These are phyloP conservation scores for Sminthopsis crassicaudata DNA, from an alignment of 2,113 vertebrate species.

Conservation along the genomic window DNA sequence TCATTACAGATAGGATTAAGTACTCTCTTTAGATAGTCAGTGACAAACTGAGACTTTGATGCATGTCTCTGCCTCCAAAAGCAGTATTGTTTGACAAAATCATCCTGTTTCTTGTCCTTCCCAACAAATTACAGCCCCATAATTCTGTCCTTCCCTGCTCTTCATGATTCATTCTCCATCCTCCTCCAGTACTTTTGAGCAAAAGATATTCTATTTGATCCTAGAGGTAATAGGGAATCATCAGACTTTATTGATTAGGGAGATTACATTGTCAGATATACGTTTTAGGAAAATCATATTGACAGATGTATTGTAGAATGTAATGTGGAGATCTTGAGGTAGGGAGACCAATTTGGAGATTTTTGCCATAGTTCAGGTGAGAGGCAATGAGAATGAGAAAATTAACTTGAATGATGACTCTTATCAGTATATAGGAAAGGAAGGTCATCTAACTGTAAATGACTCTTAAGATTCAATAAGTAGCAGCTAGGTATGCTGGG, in stretches of 20 bases:
- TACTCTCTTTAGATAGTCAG: not conserved
- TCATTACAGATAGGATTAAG: not conserved
- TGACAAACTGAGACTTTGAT: not conserved
- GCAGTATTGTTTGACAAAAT: not conserved
- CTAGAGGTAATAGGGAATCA: not conserved
- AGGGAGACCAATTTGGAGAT: not conserved
- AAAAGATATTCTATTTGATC: not conserved
- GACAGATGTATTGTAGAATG: not conserved
- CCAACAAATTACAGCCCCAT: not conserved
- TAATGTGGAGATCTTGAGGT: not conserved
- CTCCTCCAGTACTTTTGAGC: not conserved
- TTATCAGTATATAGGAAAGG: not conserved
- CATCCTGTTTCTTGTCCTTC: not conserved
- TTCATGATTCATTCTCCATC: not conserved
- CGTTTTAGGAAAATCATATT: not conserved
- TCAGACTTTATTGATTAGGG: not conserved
- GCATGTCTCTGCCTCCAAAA: not conserved
- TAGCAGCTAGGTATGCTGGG: not conserved
- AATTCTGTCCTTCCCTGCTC: not conserved
- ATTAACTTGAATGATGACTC: not conserved
- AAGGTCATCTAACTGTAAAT: not conserved
- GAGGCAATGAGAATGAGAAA: not conserved
- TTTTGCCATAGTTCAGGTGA: not conserved
- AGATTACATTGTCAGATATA: not conserved
- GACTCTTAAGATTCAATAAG: not conserved